These are phyloP conservation scores for Drosophila ficusphila DNA, from an alignment of 1,140 invertebrate species.

Conservation along the genomic window DNA sequence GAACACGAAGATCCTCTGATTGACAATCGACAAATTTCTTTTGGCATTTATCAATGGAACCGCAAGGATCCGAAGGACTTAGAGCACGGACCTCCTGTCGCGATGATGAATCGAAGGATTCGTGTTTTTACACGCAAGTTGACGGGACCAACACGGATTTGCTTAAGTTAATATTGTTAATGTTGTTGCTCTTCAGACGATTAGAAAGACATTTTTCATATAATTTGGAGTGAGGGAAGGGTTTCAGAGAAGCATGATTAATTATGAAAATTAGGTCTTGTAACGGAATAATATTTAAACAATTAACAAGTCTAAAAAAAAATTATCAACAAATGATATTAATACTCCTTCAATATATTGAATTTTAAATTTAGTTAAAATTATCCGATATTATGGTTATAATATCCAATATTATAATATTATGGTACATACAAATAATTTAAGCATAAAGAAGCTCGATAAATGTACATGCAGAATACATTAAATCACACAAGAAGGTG, in stretches of 20 bases:
- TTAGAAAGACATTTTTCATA: constrained; percentile 46
- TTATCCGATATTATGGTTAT: too few relatives aligned
- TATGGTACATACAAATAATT: too few relatives aligned
- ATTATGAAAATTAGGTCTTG: background rate
- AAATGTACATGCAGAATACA: too few relatives aligned
- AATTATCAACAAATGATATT: too few relatives aligned
- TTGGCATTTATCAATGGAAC: constrained; percentile 75
- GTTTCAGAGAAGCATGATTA: background rate
- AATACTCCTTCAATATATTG: too few relatives aligned
- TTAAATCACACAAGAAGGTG: too few relatives aligned
- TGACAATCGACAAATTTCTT: constrained; percentile 79
- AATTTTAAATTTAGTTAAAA: too few relatives aligned
- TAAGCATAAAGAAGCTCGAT: too few relatives aligned
- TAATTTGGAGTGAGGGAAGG: background rate
- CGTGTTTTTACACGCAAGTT: constrained; percentile 76
- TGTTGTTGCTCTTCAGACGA: constrained; percentile 21
- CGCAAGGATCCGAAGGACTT: constrained; percentile 18
- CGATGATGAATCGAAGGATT: constrained; percentile 67
- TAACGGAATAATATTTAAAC: too few relatives aligned
- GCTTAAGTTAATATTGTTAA: constrained; percentile 24
- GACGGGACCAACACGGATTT: constrained; percentile 45
- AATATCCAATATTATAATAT: too few relatives aligned
- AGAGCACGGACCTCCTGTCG: constrained; percentile 17
- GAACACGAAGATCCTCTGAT: constrained; percentile 51
- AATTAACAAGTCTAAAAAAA: too few relatives aligned